Evolutionary conservation across 1,140 invertebrate genomes (phyloP), one percentile per base, ranked within the genome.

Genomic region (Berghia stephanieae): DNA sequence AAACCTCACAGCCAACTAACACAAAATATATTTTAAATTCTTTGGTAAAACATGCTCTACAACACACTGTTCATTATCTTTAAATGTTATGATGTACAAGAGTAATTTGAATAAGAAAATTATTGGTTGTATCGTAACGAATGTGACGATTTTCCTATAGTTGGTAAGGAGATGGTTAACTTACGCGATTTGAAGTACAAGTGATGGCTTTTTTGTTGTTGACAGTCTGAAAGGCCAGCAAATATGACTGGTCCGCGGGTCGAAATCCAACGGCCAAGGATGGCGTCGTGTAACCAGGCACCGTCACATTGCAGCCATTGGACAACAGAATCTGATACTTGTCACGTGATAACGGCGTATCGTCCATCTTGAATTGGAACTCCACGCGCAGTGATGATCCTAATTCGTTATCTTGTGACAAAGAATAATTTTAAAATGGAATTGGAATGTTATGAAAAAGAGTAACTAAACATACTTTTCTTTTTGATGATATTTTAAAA

Each of bases 251-350:
- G 60, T 82, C 81, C 16, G 46, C 43, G 4, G 81, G 68, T 16
- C 81, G 43, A 46, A 79, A 82, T 42, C 81, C 79, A 43, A 82
- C 78, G 43, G 81, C 81, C 27, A 82, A 43, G 4, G 81, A 78
- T 0, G 81, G 81, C 34, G 79, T 73, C 16, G 73, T 80, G 75
- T 80, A 82, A 0, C 81, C 79, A n/a, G 27, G 42, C 2, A 27
- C 66, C 10, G 81, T 77, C 2, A 78, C 71, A 77, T 79, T 82
- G 57, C 79, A 82, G 4, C 81, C 81, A 67, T 82, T 82, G 52
- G 81, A 80, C 24, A 82, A 24, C 27, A 82, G 73, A 21, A 82
- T 82, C 75, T 82, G 81, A 57, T 80, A 82, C 18, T 77, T 79
- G 63, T 79, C 77, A 18, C 70, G 42, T 0, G 77, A 79, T 16